Evolutionary conservation across 2,113 vertebrate genomes (phyloP), one percentile per base, ranked within the genome.

Genomic region (Gambusia holbrooki): DNA sequence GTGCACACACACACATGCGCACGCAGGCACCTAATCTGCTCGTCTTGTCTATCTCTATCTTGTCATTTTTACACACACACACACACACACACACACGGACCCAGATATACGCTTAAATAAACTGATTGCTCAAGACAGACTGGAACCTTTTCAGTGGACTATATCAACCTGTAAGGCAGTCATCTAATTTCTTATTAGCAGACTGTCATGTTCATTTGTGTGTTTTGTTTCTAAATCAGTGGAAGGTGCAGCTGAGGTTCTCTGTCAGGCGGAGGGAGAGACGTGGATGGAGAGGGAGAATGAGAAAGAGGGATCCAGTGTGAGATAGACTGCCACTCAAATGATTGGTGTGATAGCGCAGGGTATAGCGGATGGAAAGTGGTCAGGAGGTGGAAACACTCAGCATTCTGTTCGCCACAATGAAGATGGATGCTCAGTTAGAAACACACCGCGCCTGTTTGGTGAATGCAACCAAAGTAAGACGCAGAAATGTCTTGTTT

Each of bases 101-200:
- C 32, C 29, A 22, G 9, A 58, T 58, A 58, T 10, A 33, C 82
- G 80, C 73, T 66, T 68, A 87, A 84, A 89, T 83, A 91, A 73
- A 83, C 72, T 80, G 66, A 80, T 87, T 76, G 69, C 73, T 82
- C 83, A 37, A 78, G 77, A 84, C 62, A 15, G 54, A 42, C 71
- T 78, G 35, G 69, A 85, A 74, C 64, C 73, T 81, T 85, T 69
- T 90, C 32, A 62, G 63, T 60, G 63, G 65, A 65, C 71, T 22
- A 61, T 71, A 74, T 87, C 77, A 82, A 87, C 69, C 79, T 65
- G 65, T 69, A 76, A 76, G 69, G 42, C 51, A 75, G 71, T 79
- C 61, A 37, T 72, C 33, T 88, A 70, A 84, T 89, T 89, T 89
- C 67, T 66, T 63, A 74, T 60, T 78, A 84, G 69, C 79, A 70